These are phyloP conservation scores for Ypsolopha scabrella DNA, from an alignment of 2,888 invertebrate genomes.

Conservation along the genomic window DNA sequence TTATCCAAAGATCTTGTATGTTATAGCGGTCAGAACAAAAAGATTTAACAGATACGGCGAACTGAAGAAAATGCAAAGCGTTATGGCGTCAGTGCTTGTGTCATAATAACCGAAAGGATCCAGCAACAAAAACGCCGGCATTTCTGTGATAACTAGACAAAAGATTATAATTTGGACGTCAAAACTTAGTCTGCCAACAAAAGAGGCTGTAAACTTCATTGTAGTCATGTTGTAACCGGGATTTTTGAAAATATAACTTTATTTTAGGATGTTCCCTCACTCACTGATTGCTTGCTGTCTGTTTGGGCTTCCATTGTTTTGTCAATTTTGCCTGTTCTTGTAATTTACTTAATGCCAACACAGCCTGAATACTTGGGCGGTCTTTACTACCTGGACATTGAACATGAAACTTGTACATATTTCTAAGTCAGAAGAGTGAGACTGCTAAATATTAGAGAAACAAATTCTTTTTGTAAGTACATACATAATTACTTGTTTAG, in stretches of 20 bases:
- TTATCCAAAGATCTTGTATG: neutral
- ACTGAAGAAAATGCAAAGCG: slow-evolving; percentile 18
- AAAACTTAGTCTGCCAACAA: slow-evolving; percentile 29
- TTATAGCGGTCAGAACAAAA: neutral
- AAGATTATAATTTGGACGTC: slow-evolving; percentile 24
- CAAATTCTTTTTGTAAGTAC: neutral
- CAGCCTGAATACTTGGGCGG: slow-evolving; percentile 19
- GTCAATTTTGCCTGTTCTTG: slow-evolving; percentile 17
- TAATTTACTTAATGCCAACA: slow-evolving; percentile 39
- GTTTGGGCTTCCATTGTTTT: slow-evolving; percentile 27
- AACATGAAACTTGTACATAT: slow-evolving; percentile 22
- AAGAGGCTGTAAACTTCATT: slow-evolving; percentile 45
- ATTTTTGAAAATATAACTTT: slow-evolving; percentile 27
- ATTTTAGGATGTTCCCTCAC: slow-evolving; percentile 17
- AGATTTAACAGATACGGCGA: neutral
- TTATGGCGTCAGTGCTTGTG: slow-evolving; percentile 14
- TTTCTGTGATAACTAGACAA: slow-evolving; percentile 27
- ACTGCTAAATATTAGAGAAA: slow-evolving; percentile 28
- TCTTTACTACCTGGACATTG: slow-evolving; percentile 21
- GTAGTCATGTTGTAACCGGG: slow-evolving; percentile 27
- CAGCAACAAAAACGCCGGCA: slow-evolving; percentile 28
- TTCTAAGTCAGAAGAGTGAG: slow-evolving; percentile 12
- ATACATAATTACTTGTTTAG: too few relatives aligned
- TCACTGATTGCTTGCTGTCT: slow-evolving; percentile 26
- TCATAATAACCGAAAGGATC: slow-evolving; percentile 8